phyloP scores from a whole-genome alignment of 2,113 vertebrate species.

The Leuciscus idus region DNA sequence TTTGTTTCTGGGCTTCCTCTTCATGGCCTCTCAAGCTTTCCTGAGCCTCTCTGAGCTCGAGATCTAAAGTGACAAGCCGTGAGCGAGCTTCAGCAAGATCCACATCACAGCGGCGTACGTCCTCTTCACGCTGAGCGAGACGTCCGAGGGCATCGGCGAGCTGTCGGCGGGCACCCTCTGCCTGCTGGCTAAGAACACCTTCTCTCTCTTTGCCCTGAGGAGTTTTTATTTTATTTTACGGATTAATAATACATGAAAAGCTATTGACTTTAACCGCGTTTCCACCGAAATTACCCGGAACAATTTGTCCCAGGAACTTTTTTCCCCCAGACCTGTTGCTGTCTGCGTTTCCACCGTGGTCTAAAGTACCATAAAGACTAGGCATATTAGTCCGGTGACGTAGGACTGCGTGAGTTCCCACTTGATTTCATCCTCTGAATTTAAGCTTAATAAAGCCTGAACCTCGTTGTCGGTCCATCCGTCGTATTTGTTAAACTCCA shows the following conservation, averaged over 20 bases:
- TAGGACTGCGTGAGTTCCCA: too few relatives aligned
- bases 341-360: too few relatives aligned
- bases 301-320: too few relatives aligned
- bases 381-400: too few relatives aligned
- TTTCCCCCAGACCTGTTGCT: too few relatives aligned
- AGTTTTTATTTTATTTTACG: background rate
- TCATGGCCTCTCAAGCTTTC: conserved; percentile 76
- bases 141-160: conserved; percentile 82
- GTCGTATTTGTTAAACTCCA: too few relatives aligned
- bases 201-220: conserved; percentile 82
- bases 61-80: conserved; percentile 79
- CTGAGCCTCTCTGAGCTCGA: conserved; percentile 80
- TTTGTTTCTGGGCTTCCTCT: conserved; percentile 77
- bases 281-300: too few relatives aligned
- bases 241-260: background rate
- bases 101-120: conserved; percentile 81
- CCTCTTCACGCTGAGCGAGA: conserved; percentile 86
- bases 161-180: conserved; percentile 84
- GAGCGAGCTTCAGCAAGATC: conserved; percentile 81
- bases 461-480: too few relatives aligned
- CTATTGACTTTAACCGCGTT: too few relatives aligned
- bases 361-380: too few relatives aligned
- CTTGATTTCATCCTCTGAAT: too few relatives aligned
- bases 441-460: too few relatives aligned
- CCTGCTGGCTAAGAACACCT: conserved; percentile 81